phyloP scores from a whole-genome alignment of 1,140 invertebrate species.

The Zaprionus davidi region DNA sequence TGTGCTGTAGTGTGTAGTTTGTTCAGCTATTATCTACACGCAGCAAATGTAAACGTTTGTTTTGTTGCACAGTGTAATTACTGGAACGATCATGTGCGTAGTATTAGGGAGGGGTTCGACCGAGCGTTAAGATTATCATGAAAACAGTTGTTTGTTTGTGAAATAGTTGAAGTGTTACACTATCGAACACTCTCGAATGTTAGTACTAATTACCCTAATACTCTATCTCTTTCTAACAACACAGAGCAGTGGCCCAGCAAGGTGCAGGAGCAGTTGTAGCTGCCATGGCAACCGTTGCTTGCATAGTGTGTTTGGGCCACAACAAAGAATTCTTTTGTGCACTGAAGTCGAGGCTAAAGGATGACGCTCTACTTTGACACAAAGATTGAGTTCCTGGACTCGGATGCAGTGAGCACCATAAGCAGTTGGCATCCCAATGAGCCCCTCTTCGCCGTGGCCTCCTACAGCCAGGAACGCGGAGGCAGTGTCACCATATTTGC shows the following conservation, averaged over 20 bases:
- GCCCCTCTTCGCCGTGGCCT: slow-evolving; percentile 92
- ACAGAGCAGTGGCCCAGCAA: background rate
- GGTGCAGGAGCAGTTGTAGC: background rate
- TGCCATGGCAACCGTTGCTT: slow-evolving; percentile 55
- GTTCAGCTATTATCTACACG: no score
- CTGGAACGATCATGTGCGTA: slow-evolving; percentile 27
- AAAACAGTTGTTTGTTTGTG: slow-evolving; percentile 21
- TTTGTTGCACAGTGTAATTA: slow-evolving; percentile 22
- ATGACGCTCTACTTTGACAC: slow-evolving; percentile 92
- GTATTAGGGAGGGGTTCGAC: slow-evolving; percentile 24
- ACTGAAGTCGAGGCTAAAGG: slow-evolving; percentile 9
- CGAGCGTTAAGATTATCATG: slow-evolving; percentile 25
- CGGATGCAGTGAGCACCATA: slow-evolving; percentile 89
- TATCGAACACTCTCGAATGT: background rate
- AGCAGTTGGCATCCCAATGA: slow-evolving; percentile 91
- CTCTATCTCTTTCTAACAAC: slow-evolving; percentile 2
- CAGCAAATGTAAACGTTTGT: background rate
- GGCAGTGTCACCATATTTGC: slow-evolving; percentile 95
- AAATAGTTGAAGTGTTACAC: slow-evolving; percentile 16
- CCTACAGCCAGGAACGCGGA: slow-evolving; percentile 93
- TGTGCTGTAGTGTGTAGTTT: no score
- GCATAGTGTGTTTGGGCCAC: slow-evolving; percentile 22
- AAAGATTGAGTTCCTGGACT: slow-evolving; percentile 89
- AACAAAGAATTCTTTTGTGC: background rate
- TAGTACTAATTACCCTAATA: background rate